A percentile compares a stretch with the other conserved stretches of the same genome.
These are phyloP conservation scores for Epinephelus lanceolatus DNA, from an alignment of 2,113 vertebrate genomes.

Conservation along the genomic window DNA sequence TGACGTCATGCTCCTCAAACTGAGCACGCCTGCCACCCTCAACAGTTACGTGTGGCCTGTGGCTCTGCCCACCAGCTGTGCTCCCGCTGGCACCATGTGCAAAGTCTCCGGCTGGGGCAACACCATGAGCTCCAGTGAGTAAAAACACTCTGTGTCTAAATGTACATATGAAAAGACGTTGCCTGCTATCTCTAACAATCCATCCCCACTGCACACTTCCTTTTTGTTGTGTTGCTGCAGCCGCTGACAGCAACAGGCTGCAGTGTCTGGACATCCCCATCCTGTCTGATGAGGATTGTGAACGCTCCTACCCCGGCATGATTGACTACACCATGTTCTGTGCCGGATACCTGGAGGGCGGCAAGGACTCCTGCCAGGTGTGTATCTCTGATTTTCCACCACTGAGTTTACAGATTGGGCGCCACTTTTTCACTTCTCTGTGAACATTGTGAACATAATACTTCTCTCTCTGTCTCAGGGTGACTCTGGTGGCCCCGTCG, in stretches of 20 bases:
- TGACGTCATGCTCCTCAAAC: slow-evolving; percentile 89
- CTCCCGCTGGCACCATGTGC: slow-evolving; percentile 83
- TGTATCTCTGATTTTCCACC: background rate
- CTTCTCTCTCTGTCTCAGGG: slow-evolving; percentile 72
- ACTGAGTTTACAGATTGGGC: background rate
- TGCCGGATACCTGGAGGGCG: slow-evolving; percentile 87
- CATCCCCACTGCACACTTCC: background rate
- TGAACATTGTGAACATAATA: background rate
- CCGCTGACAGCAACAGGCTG: slow-evolving; percentile 68
- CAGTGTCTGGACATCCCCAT: slow-evolving; percentile 87
- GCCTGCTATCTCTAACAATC: background rate
- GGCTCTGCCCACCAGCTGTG: slow-evolving; percentile 77
- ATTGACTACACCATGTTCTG: slow-evolving; percentile 88
- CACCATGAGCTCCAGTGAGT: slow-evolving; percentile 77
- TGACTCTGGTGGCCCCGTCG: slow-evolving; percentile 88
- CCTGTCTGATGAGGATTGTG: slow-evolving; percentile 82
- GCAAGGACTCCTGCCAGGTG: slow-evolving; percentile 90
- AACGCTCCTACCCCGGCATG: slow-evolving; percentile 83
- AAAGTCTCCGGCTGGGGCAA: slow-evolving; percentile 87
- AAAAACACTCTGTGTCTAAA: background rate
- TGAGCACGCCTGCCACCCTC: slow-evolving; percentile 56
- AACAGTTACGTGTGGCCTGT: background rate
- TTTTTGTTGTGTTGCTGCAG: slow-evolving; percentile 40
- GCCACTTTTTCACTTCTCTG: background rate
- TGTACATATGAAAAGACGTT: background rate